Conservation (phyloP, 2,113 vertebrate species). For the Phrynocephalus versicolor region DNA sequence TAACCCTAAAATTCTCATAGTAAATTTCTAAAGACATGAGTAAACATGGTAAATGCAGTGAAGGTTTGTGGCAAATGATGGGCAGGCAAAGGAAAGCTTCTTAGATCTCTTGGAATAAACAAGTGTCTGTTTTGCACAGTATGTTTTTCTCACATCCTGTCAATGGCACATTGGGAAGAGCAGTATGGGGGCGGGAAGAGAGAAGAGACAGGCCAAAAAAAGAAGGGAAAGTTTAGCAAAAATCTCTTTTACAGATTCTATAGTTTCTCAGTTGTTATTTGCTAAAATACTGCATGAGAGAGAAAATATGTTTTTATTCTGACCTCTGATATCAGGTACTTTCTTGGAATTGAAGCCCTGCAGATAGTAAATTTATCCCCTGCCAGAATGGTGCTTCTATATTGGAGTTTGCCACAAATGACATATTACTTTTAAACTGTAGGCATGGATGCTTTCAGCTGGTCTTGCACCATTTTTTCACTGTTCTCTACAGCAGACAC, state of each 20-base stretch:
- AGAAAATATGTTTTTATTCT: constrained; percentile 1
- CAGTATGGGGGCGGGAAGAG: background rate
- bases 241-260: background rate
- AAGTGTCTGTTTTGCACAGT: background rate
- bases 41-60: background rate
- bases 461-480: constrained; percentile 13
- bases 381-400: background rate
- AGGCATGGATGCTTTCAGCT: constrained; percentile 46
- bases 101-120: background rate
- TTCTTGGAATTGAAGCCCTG: constrained; percentile 31
- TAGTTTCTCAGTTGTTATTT: constrained; percentile 22
- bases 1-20: background rate
- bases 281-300: background rate
- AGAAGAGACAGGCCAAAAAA: background rate
- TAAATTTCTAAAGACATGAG: background rate
- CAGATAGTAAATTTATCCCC: background rate
- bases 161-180: background rate
- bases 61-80: background rate
- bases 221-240: background rate
- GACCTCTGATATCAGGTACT: background rate
- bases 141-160: background rate
- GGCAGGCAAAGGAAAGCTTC: background rate
- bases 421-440: constrained; percentile 36
- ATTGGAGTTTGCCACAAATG: background rate
- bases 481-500: background rate